Conservation (phyloP, 2,888 invertebrate genomes). For the Pristionchus arcanus region DNA sequence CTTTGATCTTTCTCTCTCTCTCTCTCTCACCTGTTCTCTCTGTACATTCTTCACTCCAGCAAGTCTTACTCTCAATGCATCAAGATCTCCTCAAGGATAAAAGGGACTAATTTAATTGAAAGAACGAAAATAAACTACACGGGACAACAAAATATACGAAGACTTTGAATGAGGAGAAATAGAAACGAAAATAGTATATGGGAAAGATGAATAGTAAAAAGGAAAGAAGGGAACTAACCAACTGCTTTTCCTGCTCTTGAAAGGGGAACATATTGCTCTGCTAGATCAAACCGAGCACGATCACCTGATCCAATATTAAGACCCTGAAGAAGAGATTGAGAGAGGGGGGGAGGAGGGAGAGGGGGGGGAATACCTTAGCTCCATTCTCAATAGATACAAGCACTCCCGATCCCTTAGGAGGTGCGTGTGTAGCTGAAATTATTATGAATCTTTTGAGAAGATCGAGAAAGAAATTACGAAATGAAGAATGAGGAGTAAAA, state of each 20-base stretch:
- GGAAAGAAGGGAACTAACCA: slow-evolving; percentile 4
- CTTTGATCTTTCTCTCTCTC: not conserved
- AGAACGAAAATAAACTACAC: too few species aligned
- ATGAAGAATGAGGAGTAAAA: not conserved
- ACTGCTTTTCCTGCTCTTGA: slow-evolving; percentile 40
- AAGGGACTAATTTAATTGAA: not conserved
- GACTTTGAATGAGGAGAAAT: not conserved
- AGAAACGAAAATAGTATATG: not conserved
- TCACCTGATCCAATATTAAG: slow-evolving; percentile 33
- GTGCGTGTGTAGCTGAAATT: slow-evolving; percentile 39
- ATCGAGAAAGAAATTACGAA: not conserved
- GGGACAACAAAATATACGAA: too few species aligned
- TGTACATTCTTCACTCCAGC: slow-evolving; percentile 53
- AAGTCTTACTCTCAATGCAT: not conserved
- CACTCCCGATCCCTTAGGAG: slow-evolving; percentile 47
- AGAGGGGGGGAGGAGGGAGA: not conserved
- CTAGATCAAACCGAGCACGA: slow-evolving; percentile 44
- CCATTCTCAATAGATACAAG: slow-evolving; percentile 42
- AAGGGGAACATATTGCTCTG: slow-evolving; percentile 42
- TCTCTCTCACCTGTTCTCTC: slow-evolving; percentile 19
- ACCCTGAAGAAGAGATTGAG: not conserved
- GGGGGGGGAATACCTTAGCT: not conserved
- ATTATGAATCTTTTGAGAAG: not conserved
- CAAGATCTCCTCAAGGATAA: slow-evolving; percentile 30
- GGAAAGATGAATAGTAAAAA: not conserved